Base-by-base conservation (phyloP, 2,113 vertebrate genomes). In the Hiodon alosoides region DNA sequence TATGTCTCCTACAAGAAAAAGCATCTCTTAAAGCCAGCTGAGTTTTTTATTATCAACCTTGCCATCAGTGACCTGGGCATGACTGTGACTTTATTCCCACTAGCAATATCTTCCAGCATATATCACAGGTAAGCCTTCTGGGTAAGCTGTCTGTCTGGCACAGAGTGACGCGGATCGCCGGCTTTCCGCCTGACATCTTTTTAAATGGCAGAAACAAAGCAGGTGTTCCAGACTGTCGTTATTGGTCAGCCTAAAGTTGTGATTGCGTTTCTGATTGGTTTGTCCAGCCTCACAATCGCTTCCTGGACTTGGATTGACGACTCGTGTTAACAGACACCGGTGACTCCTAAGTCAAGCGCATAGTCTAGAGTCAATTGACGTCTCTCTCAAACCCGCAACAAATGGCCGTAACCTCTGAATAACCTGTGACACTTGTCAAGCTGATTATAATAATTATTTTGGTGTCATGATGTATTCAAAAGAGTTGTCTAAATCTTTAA, bases 41-140 rank as follows among this genome's bases (percentile, higher is more conserved):
- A 93, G 84, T 90, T 86, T 81, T 93, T 93, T 81, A 91, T 94
- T 74, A 79, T 92, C 81, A 93, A 94, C 83, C 87, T 93, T 4
- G 91, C 91, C 14, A 17, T 93, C 46, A 93, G 93, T 66, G 91
- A 93, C 81, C 75, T 93, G 88, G 87, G 90, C 77, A 90, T 94
- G 79, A 93, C 92, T n/a, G 71, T 93, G 82, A 90, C 89, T 46
- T 85, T 93, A 71, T 92, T 90, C 78, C 92, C 92, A 48, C 87
- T 93, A 79, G 93, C 92, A 3, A 88, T 92, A 77, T 87, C 87
- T 52, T 93, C 91, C 74, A 93, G 90, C 76, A 77, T 94, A 82
- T 86, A 89, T 65, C 92, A 93, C 91, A 93, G 92, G 93, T 93
- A 86, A 78, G 79, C 14, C 9, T 48, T 4, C 1, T 64, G 31